These are phyloP conservation scores for Setipinna tenuifilis DNA, from an alignment of 2,797 vertebrate species.

Conservation along the genomic window DNA sequence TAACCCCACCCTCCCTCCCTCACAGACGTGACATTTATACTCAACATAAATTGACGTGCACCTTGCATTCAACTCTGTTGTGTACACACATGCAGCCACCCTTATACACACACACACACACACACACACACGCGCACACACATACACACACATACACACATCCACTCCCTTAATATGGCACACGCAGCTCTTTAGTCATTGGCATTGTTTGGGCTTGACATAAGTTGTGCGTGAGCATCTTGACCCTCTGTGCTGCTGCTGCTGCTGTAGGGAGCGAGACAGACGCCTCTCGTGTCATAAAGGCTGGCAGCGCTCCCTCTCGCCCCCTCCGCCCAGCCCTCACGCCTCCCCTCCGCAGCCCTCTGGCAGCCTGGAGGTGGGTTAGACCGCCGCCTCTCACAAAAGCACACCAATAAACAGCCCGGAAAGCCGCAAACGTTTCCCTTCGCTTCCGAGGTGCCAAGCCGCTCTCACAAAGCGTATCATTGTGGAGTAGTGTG, in stretches of 20 bases:
- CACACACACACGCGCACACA: conserved; percentile 16
- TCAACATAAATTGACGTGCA: neutral
- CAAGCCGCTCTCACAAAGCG: no score
- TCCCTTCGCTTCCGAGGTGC: neutral
- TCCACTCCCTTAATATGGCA: neutral
- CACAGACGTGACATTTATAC: neutral
- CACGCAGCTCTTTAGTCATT: neutral
- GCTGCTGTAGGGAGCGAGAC: neutral
- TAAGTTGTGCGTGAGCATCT: neutral
- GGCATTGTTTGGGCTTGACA: neutral
- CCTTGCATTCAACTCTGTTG: neutral
- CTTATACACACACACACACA: neutral
- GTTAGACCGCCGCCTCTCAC: neutral
- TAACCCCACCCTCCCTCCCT: neutral
- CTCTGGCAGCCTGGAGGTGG: neutral
- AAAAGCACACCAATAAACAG: neutral
- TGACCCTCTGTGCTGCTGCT: neutral
- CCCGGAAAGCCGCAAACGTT: neutral
- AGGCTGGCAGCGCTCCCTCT: neutral
- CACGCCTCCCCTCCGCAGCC: neutral
- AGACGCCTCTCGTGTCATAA: neutral
- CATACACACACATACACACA: neutral
- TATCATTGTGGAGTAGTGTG: neutral
- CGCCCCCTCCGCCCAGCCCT: neutral
- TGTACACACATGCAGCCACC: neutral